Conservation (phyloP, 2,888 invertebrate species). For the Polia nebulosa region DNA sequence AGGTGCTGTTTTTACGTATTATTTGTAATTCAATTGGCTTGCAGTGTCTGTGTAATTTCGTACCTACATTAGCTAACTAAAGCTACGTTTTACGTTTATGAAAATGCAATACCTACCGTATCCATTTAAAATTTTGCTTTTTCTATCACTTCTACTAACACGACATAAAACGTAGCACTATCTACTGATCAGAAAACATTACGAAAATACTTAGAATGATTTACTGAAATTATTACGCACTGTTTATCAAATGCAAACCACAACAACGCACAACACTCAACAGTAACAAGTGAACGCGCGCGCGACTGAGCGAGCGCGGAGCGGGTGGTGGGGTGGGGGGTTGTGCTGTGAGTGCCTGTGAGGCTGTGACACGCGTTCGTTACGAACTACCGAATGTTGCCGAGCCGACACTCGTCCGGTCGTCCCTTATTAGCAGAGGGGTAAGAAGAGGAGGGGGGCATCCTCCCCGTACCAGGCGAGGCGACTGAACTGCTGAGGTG, state of each 20-base stretch:
- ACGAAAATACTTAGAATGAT: neutral
- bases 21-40: neutral
- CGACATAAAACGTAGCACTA: neutral
- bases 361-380: neutral
- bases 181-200: neutral
- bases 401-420: conserved; percentile 3
- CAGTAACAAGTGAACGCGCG: too few relatives aligned
- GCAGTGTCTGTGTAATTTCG: neutral
- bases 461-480: neutral
- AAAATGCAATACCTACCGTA: conserved; percentile 11
- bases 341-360: neutral
- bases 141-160: conserved; percentile 1
- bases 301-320: too few relatives aligned
- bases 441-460: neutral
- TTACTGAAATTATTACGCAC: neutral
- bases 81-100: neutral
- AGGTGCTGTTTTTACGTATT: neutral
- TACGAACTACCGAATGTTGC: conserved; percentile 4
- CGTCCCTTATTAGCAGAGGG: conserved; percentile 7
- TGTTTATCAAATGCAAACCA: neutral
- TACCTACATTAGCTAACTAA: neutral
- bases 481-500: too few relatives aligned
- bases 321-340: neutral
- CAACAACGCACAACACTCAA: neutral
- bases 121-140: neutral